These are phyloP conservation scores for Idaea straminata DNA, from an alignment of 2,888 invertebrate species.

Conservation along the genomic window DNA sequence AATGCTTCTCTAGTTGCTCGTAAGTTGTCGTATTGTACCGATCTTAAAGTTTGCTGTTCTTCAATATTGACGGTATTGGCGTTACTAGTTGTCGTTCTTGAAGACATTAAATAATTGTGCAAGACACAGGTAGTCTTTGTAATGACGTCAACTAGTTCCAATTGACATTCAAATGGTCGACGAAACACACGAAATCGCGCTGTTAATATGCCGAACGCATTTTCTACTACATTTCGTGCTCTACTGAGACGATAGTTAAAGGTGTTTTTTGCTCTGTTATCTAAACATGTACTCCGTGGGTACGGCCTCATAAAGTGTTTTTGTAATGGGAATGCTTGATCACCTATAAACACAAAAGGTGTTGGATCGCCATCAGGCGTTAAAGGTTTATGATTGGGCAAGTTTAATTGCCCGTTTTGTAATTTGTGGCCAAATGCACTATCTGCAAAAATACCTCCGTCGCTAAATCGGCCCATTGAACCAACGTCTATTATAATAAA, in stretches of 20 bases:
- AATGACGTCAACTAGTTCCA: no score
- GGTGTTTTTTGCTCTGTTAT: background rate
- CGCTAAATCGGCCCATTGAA: background rate
- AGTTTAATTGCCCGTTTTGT: background rate
- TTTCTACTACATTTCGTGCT: background rate
- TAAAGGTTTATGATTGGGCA: background rate
- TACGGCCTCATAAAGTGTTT: background rate
- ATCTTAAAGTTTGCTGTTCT: no score
- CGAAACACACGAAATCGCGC: no score
- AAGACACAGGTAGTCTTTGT: no score
- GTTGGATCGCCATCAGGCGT: background rate
- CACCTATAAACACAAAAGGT: background rate
- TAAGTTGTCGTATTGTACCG: no score
- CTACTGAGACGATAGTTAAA: background rate
- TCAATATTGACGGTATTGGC: no score
- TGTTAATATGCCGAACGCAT: conserved; percentile 13
- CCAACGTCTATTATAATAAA: background rate
- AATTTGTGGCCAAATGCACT: background rate
- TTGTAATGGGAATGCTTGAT: background rate
- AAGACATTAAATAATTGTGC: no score
- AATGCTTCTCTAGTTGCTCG: no score
- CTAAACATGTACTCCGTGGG: background rate
- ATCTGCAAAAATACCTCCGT: background rate
- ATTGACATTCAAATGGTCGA: no score
- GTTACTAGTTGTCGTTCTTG: no score